Evolutionary conservation across 2,888 invertebrate species (phyloP).

Genomic region (Phalera bucephala): DNA sequence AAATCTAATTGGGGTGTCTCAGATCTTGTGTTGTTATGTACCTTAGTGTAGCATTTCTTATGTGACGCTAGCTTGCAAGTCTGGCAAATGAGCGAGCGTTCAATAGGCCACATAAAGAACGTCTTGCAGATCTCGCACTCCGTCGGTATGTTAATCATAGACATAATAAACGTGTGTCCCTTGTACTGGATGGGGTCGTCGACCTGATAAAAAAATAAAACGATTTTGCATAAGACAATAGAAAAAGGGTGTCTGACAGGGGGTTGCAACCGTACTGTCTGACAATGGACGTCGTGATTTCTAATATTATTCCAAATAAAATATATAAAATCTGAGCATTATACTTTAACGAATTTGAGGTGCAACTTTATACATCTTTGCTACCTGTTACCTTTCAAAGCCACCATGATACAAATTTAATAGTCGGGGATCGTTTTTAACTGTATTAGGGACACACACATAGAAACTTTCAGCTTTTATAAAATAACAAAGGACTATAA

Average conservation of each 20-base stretch:
- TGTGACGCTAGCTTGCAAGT: slow-evolving; percentile 96
- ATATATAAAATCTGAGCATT: not conserved
- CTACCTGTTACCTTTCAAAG: no score
- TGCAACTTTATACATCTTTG: no score
- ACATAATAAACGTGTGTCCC: slow-evolving; percentile 93
- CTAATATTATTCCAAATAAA: not conserved
- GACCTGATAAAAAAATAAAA: slow-evolving; percentile 45
- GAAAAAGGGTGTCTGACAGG: not conserved
- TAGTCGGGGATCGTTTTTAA: no score
- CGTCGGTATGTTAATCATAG: slow-evolving; percentile 97
- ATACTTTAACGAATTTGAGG: not conserved
- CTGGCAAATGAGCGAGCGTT: slow-evolving; percentile 90
- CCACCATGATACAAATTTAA: no score
- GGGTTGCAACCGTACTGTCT: not conserved
- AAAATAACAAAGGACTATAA: no score
- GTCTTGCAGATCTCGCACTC: slow-evolving; percentile 97
- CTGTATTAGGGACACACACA: no score
- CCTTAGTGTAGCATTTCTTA: slow-evolving; percentile 95
- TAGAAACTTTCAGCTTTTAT: no score
- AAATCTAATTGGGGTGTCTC: no score
- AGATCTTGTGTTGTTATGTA: no score
- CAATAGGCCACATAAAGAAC: slow-evolving; percentile 98
- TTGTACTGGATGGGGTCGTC: slow-evolving; percentile 88
- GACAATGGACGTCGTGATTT: not conserved
- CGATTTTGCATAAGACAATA: not conserved